Conservation (phyloP, 1,140 invertebrate genomes). For the Tetramorium simillimum region DNA sequence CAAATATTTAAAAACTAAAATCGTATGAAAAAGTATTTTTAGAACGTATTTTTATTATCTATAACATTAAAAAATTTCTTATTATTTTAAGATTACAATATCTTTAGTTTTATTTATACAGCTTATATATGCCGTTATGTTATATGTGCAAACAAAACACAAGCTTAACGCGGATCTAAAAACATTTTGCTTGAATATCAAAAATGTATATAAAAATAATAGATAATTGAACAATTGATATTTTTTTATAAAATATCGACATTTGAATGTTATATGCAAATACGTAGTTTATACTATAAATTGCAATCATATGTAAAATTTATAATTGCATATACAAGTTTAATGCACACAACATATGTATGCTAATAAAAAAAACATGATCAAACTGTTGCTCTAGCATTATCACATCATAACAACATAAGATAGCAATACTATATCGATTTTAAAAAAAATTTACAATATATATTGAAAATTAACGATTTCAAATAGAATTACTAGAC, state of each 20-base stretch:
- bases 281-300: neutral
- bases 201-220: neutral
- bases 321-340: neutral
- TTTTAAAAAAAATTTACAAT: neutral
- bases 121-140: neutral
- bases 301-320: neutral
- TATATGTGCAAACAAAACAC: neutral
- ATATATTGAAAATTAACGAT: neutral
- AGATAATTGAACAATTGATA: neutral
- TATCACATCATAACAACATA: too few relatives aligned
- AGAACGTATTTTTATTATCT: neutral
- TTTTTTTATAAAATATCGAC: neutral
- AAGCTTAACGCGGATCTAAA: neutral
- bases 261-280: neutral
- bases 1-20: conserved; percentile 5
- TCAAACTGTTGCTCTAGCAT: neutral
- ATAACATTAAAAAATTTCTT: neutral
- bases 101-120: neutral
- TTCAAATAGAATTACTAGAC: neutral
- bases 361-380: neutral
- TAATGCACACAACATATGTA: neutral
- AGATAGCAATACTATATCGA: neutral
- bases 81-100: neutral
- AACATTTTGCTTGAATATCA: neutral
- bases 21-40: neutral